Percentiles rank a stretch among this genome's conserved stretches.
phyloP scores from a whole-genome alignment of 2,888 invertebrate species.

The Phengaris arion region DNA sequence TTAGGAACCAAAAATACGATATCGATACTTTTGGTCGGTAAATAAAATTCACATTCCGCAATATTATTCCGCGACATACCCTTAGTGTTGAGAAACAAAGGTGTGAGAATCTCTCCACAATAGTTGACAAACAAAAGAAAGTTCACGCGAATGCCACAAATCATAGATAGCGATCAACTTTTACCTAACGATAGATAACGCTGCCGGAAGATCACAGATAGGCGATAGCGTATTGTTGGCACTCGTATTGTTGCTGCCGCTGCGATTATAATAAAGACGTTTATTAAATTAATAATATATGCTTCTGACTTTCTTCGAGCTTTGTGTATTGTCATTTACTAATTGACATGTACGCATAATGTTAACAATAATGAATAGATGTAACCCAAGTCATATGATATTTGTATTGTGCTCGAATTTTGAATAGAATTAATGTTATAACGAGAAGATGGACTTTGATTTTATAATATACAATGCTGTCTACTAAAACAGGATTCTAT shows the following conservation, averaged over 20 bases:
- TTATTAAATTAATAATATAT: slow-evolving; percentile 1
- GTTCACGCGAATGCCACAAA: slow-evolving; percentile 39
- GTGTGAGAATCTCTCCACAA: slow-evolving; percentile 15
- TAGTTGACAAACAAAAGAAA: slow-evolving; percentile 38
- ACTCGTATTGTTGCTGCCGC: slow-evolving; percentile 28
- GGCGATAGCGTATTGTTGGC: slow-evolving; percentile 33
- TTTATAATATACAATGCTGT: no score
- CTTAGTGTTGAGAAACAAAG: slow-evolving; percentile 15
- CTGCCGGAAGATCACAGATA: slow-evolving; percentile 32
- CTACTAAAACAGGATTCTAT: no score
- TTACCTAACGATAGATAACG: slow-evolving; percentile 32
- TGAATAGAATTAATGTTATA: not conserved
- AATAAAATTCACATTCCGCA: not conserved
- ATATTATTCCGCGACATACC: not conserved
- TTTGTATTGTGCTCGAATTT: not conserved
- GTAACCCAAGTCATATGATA: not conserved
- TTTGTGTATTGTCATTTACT: slow-evolving; percentile 2
- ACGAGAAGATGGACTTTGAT: no score
- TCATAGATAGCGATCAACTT: slow-evolving; percentile 43
- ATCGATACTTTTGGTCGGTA: not conserved
- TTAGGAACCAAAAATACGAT: no score
- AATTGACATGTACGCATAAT: not conserved
- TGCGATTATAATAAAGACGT: slow-evolving; percentile 15
- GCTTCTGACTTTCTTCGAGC: not conserved
- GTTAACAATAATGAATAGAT: slow-evolving; percentile 7